Evolutionary conservation across 2,797 vertebrate genomes (phyloP), one percentile per base, ranked within the genome.

Genomic region (Ibycter americanus): DNA sequence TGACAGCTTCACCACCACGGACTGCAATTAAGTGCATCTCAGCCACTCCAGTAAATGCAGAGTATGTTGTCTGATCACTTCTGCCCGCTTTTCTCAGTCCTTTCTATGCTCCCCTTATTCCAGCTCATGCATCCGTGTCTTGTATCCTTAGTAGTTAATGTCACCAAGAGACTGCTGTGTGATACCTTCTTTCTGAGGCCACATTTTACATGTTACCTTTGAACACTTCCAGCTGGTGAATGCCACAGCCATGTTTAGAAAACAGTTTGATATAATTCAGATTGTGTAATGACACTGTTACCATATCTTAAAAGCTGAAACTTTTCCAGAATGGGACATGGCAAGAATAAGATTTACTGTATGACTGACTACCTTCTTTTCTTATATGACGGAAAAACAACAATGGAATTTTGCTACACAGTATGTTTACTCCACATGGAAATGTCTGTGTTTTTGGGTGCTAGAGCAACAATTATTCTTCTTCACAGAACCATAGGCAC

Each of bases 21-120:
- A 15, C 8, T 42, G 20, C 0, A 0, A 27, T 3, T 29, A 21
- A 36, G 16, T 32, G 7, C 2, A 6, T 38, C 31, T 72, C 47
- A 40, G 31, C 6, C 3, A 10, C 18, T 27, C 16, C 29, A 38
- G 5, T 42, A 81, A 55, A 67, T 31, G 46, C 2, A 15, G 12
- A 54, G 11, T 66, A 11, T 20, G 8, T 52, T 87, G 36, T 42
- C 8, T 38, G 36, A 40, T 18, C 23, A 40, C 11, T 34, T 62
- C 27, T 59, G 34, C 8, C 11, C 16, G 59, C 22, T 67, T 76
- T 80, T 67, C 52, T 77, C 11, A 9, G 6, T 58, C 15, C 19
- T 73, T 61, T 15, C 11, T 34, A 4, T 11, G 8, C 4, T 61
- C 12, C 36, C 6, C 27, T 66, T 51, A 77, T 42, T 58, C 18